Percentiles rank a stretch among this genome's conserved stretches.
These are phyloP conservation scores for Apostichopus japonicus DNA, from an alignment of 35 echinoderm and acorn worm species.

Conservation along the genomic window DNA sequence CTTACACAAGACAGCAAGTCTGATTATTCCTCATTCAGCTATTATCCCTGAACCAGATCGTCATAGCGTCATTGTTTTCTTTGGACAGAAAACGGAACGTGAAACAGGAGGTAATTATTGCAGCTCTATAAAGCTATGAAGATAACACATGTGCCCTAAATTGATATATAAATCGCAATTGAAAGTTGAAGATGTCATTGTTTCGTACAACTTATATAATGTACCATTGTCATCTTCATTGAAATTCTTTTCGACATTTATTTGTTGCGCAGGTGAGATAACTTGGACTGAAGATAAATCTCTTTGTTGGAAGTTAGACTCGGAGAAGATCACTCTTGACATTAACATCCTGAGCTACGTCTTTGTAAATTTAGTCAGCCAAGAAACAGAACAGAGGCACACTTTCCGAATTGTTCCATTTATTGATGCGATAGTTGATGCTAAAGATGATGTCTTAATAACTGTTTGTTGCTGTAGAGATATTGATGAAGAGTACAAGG, in stretches of 20 bases:
- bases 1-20: not conserved
- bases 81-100: not conserved
- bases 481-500: not conserved
- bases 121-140: no score
- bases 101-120: not conserved
- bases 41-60: not conserved
- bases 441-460: not conserved
- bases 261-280: not conserved
- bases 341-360: not conserved
- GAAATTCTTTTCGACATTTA: no score
- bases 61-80: not conserved
- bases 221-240: no score
- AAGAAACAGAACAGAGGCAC: not conserved
- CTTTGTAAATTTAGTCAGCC: not conserved
- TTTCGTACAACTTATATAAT: no score
- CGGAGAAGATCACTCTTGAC: not conserved
- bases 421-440: not conserved
- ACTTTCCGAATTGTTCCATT: slow-evolving; percentile 4
- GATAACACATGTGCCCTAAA: no score
- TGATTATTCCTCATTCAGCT: not conserved
- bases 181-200: no score
- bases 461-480: slow-evolving; percentile 9
- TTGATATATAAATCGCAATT: no score
- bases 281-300: not conserved
- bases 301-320: not conserved